A percentile compares a stretch with the other conserved stretches of the same genome.
These are phyloP conservation scores for Ptilodon capucinus DNA, from an alignment of 2,888 invertebrate species.

Conservation along the genomic window DNA sequence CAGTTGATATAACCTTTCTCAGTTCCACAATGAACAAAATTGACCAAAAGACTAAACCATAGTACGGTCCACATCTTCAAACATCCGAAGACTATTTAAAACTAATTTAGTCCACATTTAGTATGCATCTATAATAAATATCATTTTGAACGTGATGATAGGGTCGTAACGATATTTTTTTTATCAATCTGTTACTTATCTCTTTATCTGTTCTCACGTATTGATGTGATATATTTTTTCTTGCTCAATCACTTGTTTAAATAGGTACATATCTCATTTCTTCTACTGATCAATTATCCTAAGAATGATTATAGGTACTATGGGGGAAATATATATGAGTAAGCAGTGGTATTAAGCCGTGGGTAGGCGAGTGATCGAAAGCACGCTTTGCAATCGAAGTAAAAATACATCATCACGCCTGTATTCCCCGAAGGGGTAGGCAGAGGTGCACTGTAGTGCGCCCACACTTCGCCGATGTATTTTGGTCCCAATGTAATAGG, in stretches of 20 bases:
- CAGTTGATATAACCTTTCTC: conserved; percentile 52
- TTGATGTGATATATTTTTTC: neutral
- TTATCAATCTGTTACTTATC: neutral
- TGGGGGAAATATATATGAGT: no score
- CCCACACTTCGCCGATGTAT: no score
- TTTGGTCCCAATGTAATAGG: no score
- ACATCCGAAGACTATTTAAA: neutral
- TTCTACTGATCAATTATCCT: no score
- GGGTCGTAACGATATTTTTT: neutral
- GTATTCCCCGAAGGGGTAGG: no score
- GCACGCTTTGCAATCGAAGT: no score
- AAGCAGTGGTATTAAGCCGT: no score
- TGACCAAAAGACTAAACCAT: conserved; percentile 31
- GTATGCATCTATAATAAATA: conserved; percentile 20
- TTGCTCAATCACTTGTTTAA: neutral
- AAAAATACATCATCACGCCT: no score
- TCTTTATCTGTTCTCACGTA: conserved; percentile 11
- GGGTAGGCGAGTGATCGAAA: no score
- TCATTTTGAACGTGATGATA: conserved; percentile 33
- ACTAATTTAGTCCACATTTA: neutral
- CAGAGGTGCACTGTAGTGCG: no score
- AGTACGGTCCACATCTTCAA: conserved; percentile 44
- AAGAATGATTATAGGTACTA: no score
- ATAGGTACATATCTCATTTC: no score
- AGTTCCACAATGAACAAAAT: conserved; percentile 22